phyloP scores from a whole-genome alignment of 2,113 vertebrate species.

The Equus quagga region DNA sequence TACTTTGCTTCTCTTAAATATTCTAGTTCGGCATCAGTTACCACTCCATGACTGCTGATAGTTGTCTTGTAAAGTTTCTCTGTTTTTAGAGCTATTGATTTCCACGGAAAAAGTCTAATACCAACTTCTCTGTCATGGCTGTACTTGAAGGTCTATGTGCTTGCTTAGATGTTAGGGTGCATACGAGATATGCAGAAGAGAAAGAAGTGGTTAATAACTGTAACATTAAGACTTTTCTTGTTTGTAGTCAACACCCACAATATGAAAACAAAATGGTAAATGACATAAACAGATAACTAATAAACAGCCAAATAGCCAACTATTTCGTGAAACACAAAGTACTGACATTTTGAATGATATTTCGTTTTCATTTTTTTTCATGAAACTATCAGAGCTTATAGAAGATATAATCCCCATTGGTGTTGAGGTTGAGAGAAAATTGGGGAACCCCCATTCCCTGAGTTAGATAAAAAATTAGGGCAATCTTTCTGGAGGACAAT shows the following conservation, averaged over 20 bases:
- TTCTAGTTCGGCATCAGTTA: fast-evolving
- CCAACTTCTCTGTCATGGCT: background rate
- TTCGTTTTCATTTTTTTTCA: background rate
- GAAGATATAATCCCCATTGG: background rate
- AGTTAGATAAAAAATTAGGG: fast-evolving
- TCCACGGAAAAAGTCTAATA: background rate
- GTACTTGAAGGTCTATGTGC: fast-evolving
- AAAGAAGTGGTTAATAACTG: background rate
- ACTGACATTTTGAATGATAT: background rate
- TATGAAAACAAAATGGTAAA: background rate
- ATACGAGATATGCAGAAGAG: background rate
- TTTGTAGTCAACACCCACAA: background rate
- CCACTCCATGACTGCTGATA: fast-evolving
- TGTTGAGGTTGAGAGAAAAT: background rate
- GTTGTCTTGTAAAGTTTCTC: background rate
- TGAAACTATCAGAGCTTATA: background rate
- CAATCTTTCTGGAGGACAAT: background rate
- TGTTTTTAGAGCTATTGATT: background rate
- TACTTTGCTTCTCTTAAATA: background rate
- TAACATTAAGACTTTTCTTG: background rate
- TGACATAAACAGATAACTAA: background rate
- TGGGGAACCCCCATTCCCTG: fast-evolving
- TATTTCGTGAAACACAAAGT: background rate
- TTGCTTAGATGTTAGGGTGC: background rate
- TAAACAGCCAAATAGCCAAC: background rate